These are phyloP conservation scores for Rhinopomastus cyanomelas DNA, from an alignment of 2,113 vertebrate genomes.

Conservation along the genomic window DNA sequence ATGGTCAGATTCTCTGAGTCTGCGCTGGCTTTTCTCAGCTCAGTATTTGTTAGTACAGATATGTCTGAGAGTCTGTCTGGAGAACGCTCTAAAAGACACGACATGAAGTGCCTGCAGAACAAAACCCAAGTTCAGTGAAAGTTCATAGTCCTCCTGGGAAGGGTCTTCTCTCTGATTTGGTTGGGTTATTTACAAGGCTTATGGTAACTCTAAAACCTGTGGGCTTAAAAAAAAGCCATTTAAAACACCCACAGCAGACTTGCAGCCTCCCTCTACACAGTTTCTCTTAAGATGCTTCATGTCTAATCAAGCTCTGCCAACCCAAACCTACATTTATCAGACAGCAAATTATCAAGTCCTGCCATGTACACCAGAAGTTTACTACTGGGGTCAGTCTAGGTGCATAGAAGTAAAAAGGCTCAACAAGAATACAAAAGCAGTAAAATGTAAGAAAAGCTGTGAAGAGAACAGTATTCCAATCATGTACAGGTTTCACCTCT, in stretches of 20 bases:
- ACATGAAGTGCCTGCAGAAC: background rate
- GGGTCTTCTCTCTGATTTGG: background rate
- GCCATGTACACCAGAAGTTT: background rate
- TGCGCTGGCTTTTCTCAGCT: background rate
- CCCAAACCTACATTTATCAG: background rate
- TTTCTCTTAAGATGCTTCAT: background rate
- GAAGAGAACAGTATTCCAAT: background rate
- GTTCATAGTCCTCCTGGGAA: background rate
- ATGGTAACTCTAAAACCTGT: background rate
- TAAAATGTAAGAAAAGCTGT: background rate
- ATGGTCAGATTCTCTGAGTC: background rate
- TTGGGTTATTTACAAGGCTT: background rate
- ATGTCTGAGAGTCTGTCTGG: background rate
- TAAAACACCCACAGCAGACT: background rate
- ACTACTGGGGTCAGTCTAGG: background rate
- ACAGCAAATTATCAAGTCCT: background rate
- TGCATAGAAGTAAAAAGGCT: background rate
- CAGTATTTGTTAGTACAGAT: background rate
- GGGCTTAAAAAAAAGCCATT: background rate
- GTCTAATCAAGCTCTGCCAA: background rate
- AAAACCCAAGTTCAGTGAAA: background rate
- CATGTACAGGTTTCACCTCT: rapidly evolving
- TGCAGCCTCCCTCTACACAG: background rate
- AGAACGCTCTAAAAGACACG: background rate
- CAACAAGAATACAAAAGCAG: background rate